These are phyloP conservation scores for Raja brachyura DNA, from an alignment of 2,113 vertebrate genomes.

Conservation along the genomic window DNA sequence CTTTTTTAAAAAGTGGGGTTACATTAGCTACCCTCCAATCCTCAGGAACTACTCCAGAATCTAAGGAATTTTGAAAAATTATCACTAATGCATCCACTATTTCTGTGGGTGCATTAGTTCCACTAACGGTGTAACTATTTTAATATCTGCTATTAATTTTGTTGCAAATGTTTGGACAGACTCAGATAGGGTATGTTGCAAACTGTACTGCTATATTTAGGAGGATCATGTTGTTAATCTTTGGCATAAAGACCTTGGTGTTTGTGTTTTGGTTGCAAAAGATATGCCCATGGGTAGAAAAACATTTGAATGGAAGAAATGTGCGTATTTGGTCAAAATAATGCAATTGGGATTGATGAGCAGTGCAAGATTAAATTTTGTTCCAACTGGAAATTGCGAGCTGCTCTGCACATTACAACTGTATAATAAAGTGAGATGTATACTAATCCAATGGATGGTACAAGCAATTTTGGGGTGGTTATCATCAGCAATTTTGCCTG, in stretches of 20 bases:
- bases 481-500: not conserved
- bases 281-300: not conserved
- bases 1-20: too few relatives aligned
- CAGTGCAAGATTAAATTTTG: not conserved
- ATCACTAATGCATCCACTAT: too few relatives aligned
- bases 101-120: too few relatives aligned
- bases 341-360: not conserved
- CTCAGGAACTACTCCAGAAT: too few relatives aligned
- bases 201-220: not conserved
- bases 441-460: not conserved
- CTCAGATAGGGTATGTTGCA: not conserved
- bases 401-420: too few relatives aligned
- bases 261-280: not conserved
- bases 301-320: not conserved
- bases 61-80: too few relatives aligned
- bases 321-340: slow-evolving; percentile 26
- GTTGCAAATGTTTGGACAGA: too few relatives aligned
- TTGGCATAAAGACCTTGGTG: not conserved
- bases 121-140: not conserved
- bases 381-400: not conserved
- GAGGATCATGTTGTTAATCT: not conserved
- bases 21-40: too few relatives aligned
- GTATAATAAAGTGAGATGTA: not conserved
- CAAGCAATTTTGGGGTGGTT: not conserved
- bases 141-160: not conserved